These are phyloP conservation scores for Stigmatopora argus DNA, from an alignment of 2,113 vertebrate species.

Conservation along the genomic window DNA sequence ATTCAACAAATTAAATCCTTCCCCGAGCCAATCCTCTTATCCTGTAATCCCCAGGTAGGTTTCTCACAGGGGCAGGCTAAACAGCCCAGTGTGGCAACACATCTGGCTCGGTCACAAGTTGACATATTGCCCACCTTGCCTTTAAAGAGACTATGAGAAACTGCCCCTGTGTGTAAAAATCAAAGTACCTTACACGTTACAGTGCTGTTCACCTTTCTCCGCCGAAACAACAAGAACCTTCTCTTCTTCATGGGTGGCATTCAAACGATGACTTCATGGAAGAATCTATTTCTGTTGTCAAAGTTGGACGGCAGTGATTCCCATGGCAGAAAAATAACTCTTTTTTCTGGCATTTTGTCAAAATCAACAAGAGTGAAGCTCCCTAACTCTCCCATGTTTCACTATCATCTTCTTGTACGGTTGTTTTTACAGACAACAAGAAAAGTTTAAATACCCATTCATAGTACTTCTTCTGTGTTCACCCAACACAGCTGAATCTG, in stretches of 20 bases:
- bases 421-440: conserved; percentile 59
- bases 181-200: background rate
- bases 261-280: conserved; percentile 24
- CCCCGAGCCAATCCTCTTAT: conserved; percentile 61
- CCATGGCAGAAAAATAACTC: conserved; percentile 34
- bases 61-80: conserved; percentile 50
- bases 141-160: conserved; percentile 20
- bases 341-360: conserved; percentile 44
- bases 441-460: conserved; percentile 29
- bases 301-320: conserved; percentile 40
- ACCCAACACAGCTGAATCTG: conserved; percentile 15
- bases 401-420: conserved; percentile 27
- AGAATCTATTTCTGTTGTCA: conserved; percentile 27
- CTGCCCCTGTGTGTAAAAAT: background rate
- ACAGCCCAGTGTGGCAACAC: conserved; percentile 41
- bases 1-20: conserved; percentile 66
- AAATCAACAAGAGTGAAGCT: conserved; percentile 39
- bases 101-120: conserved; percentile 43
- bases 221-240: background rate
- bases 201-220: background rate
- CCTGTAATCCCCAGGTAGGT: conserved; percentile 64
- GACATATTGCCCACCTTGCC: conserved; percentile 30
- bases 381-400: conserved; percentile 51
- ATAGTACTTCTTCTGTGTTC: background rate
- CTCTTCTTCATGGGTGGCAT: conserved; percentile 1